Evolutionary conservation across 2,888 invertebrate species (phyloP).

Genomic region (Tipula confusa): DNA sequence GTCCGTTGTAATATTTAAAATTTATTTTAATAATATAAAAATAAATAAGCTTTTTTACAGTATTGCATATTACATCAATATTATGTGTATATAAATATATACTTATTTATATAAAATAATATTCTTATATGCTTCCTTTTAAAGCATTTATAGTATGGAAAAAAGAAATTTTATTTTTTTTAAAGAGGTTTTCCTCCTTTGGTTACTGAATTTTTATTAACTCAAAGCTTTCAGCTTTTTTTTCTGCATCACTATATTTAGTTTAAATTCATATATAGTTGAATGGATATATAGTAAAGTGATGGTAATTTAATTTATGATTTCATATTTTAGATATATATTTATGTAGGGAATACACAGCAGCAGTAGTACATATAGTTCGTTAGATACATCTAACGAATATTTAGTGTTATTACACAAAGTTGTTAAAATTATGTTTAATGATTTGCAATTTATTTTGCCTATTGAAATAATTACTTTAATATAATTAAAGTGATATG

Average conservation of each 20-base stretch:
- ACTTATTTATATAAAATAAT: neutral
- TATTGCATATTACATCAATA: neutral
- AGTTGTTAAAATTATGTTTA: too few relatives aligned
- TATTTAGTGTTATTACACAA: neutral
- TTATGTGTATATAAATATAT: neutral
- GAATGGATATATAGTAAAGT: neutral
- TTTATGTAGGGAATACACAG: neutral
- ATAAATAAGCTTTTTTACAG: neutral
- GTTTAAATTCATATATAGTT: neutral
- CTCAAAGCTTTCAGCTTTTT: neutral
- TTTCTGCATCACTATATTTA: neutral
- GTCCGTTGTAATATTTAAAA: neutral
- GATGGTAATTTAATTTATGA: conserved; percentile 16
- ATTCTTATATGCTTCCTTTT: neutral
- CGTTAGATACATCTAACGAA: too few relatives aligned
- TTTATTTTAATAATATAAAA: neutral
- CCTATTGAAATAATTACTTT: too few relatives aligned
- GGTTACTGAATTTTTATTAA: neutral
- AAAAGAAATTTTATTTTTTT: neutral
- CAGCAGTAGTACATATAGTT: too few relatives aligned
- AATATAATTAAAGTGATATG: neutral
- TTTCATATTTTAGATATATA: neutral
- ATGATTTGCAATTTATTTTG: too few relatives aligned
- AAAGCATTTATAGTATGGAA: neutral
- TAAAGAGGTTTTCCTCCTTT: neutral